Conservation (phyloP, 2,888 invertebrate species). For the Chironomus tentans region DNA sequence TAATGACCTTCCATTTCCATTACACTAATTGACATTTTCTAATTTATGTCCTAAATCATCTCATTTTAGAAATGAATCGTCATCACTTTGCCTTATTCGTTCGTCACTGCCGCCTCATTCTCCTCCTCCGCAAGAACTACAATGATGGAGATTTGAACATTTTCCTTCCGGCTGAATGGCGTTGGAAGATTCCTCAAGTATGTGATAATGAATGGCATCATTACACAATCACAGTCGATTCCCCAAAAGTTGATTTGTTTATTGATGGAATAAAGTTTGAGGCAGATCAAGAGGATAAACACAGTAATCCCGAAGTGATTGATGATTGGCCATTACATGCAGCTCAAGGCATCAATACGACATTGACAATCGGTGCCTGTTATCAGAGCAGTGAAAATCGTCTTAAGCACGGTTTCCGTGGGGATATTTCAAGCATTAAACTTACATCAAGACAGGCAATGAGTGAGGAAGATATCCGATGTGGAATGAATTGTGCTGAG, state of each 20-base stretch:
- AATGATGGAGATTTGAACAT: slow-evolving; percentile 88
- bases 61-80: slow-evolving; percentile 81
- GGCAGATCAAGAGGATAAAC: slow-evolving; percentile 39
- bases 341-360: slow-evolving; percentile 87
- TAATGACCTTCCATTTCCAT: neutral
- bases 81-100: slow-evolving; percentile 98
- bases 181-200: slow-evolving; percentile 92
- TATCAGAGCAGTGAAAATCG: slow-evolving; percentile 93
- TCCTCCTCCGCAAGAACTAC: slow-evolving; percentile 82
- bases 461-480: slow-evolving; percentile 37
- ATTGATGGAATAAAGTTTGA: slow-evolving; percentile 66
- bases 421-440: slow-evolving; percentile 42
- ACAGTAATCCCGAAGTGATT: slow-evolving; percentile 90
- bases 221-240: slow-evolving; percentile 87
- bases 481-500: slow-evolving; percentile 40
- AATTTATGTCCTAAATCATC: neutral
- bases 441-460: slow-evolving; percentile 34
- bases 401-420: slow-evolving; percentile 62
- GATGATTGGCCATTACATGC: slow-evolving; percentile 99
- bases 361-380: slow-evolving; percentile 91
- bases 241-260: slow-evolving; percentile 79
- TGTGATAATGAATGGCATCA: slow-evolving; percentile 99
- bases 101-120: slow-evolving; percentile 91
- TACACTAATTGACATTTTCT: neutral
- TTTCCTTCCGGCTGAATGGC: slow-evolving; percentile 96